Percentiles rank a stretch among this genome's conserved stretches.
Evolutionary conservation across 2,797 vertebrate species (phyloP).

Genomic region (Lacerta bilineata): DNA sequence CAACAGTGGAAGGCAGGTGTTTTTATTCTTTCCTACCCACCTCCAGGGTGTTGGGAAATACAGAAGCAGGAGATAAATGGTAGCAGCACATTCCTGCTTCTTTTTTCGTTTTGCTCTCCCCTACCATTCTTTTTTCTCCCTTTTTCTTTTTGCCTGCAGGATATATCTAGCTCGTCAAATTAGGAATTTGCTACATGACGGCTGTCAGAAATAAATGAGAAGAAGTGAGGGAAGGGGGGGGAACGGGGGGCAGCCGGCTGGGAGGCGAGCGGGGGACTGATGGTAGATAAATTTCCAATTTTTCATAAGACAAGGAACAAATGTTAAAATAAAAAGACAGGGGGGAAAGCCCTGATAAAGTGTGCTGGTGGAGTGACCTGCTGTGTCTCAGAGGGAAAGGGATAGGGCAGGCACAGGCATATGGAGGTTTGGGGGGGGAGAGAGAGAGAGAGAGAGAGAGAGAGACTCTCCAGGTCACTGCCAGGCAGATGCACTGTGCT

Average conservation of each 20-base stretch:
- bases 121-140: neutral
- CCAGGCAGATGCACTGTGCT: neutral
- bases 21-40: slow-evolving; percentile 21
- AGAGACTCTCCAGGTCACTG: too few relatives aligned
- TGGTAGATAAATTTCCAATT: slow-evolving; percentile 50
- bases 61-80: neutral
- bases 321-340: slow-evolving; percentile 47
- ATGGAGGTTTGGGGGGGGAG: too few relatives aligned
- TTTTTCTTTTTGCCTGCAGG: slow-evolving; percentile 17
- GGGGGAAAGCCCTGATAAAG: neutral
- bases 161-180: slow-evolving; percentile 22
- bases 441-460: too few relatives aligned
- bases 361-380: neutral
- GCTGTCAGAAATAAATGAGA: slow-evolving; percentile 60
- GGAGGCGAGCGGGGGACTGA: slow-evolving; percentile 21
- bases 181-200: slow-evolving; percentile 40
- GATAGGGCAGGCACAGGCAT: too few relatives aligned
- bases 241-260: neutral
- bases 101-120: neutral
- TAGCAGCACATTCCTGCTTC: neutral
- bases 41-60: neutral
- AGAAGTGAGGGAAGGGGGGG: slow-evolving; percentile 8
- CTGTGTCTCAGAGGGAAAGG: rapidly evolving
- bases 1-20: neutral
- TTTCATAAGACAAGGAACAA: slow-evolving; percentile 45